Percentiles rank a stretch among this genome's conserved stretches.
Conservation (phyloP, 2,113 vertebrate genomes). For the Microtus oregoni region DNA sequence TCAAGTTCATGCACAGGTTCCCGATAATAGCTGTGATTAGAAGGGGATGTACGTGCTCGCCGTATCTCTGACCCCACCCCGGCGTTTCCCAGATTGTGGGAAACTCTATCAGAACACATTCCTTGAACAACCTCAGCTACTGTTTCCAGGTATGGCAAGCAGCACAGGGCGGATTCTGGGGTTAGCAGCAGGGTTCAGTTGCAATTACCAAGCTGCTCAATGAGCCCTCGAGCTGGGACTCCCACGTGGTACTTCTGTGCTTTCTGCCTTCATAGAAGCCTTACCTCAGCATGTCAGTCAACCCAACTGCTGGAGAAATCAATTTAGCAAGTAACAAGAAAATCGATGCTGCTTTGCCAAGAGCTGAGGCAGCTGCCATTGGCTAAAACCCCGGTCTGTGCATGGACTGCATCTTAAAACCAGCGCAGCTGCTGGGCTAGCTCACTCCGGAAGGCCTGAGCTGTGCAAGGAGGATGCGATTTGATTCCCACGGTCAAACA, state of each 20-base stretch:
- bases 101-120: background rate
- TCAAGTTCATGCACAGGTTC: background rate
- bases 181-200: background rate
- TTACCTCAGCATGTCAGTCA: too few species aligned
- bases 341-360: background rate
- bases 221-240: background rate
- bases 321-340: background rate
- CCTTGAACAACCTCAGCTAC: background rate
- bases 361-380: background rate
- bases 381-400: background rate
- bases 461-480: background rate
- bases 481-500: background rate
- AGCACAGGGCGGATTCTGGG: background rate
- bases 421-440: background rate
- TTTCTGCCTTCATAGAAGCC: background rate
- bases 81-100: conserved; percentile 14
- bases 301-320: background rate
- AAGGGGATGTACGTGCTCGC: background rate
- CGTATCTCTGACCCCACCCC: conserved; percentile 32
- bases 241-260: fast-evolving
- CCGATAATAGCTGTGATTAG: background rate
- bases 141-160: background rate
- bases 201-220: background rate
- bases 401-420: background rate
- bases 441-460: background rate